Evolutionary conservation across 2,113 vertebrate species (phyloP).

Genomic region (Triplophysa rosa): DNA sequence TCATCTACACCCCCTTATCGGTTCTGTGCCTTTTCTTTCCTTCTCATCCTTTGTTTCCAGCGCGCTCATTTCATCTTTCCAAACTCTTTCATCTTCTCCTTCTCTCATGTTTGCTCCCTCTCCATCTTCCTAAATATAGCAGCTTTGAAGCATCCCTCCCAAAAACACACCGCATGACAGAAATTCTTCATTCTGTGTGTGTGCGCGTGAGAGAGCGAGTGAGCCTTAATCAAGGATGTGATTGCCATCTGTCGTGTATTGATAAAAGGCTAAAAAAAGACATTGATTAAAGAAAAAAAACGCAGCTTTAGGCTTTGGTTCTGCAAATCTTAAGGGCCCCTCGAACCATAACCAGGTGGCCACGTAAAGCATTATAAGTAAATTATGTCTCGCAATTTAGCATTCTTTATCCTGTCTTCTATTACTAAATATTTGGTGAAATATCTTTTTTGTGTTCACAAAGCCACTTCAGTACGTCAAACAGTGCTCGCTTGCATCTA

Average conservation of each 20-base stretch:
- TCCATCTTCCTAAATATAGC: slow-evolving; percentile 71
- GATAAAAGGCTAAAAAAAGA: slow-evolving; percentile 28
- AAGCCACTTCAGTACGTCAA: too few relatives aligned
- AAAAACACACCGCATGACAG: slow-evolving; percentile 68
- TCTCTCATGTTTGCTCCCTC: slow-evolving; percentile 24
- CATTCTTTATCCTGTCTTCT: too few relatives aligned
- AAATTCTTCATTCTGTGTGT: slow-evolving; percentile 68
- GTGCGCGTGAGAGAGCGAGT: slow-evolving; percentile 12
- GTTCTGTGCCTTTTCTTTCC: not conserved
- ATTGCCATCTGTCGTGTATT: slow-evolving; percentile 62
- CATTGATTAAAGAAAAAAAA: slow-evolving; percentile 40
- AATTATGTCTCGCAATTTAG: too few relatives aligned
- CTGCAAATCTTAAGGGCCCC: too few relatives aligned
- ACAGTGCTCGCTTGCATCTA: too few relatives aligned
- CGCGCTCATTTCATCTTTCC: slow-evolving; percentile 49
- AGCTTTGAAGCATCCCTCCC: slow-evolving; percentile 69
- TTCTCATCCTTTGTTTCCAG: slow-evolving; percentile 7
- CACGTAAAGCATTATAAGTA: too few relatives aligned
- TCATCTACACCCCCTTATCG: not conserved
- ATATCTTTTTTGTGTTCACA: too few relatives aligned
- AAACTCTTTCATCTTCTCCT: slow-evolving; percentile 47
- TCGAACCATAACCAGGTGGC: too few relatives aligned
- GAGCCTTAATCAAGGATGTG: slow-evolving; percentile 48
- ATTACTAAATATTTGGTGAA: too few relatives aligned
- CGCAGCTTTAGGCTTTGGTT: too few relatives aligned